A percentile compares a stretch with the other conserved stretches of the same genome.
Evolutionary conservation across 2,113 vertebrate genomes (phyloP).

Genomic region (Catharus fuscescens): DNA sequence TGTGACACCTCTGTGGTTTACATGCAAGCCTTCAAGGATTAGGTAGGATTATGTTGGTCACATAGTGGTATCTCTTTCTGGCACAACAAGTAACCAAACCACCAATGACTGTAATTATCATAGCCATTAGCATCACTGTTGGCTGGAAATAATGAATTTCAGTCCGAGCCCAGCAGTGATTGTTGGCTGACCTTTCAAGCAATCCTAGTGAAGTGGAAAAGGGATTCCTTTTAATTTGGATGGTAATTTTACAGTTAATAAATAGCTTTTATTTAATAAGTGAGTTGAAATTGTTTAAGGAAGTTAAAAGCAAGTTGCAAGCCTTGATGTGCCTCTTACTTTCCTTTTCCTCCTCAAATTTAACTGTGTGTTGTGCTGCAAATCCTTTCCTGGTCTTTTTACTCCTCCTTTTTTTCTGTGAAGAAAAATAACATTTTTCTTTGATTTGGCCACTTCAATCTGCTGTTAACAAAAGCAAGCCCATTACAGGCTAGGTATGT

Average conservation of each 20-base stretch:
- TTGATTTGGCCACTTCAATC: neutral
- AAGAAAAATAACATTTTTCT: neutral
- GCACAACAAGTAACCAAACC: neutral
- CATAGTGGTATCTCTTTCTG: slow-evolving; percentile 23
- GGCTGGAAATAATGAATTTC: slow-evolving; percentile 58
- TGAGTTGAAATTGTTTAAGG: neutral
- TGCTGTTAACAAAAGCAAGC: neutral
- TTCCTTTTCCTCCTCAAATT: neutral
- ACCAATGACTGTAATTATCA: slow-evolving; percentile 23
- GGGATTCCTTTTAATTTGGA: neutral
- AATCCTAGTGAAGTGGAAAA: slow-evolving; percentile 21
- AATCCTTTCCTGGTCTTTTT: neutral
- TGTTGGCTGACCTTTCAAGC: slow-evolving; percentile 45
- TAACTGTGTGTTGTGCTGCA: neutral
- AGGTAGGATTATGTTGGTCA: slow-evolving; percentile 13
- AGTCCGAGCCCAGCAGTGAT: neutral
- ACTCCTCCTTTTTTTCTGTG: neutral
- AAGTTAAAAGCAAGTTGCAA: neutral
- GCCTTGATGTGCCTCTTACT: neutral
- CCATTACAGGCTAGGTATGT: neutral
- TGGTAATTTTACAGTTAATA: slow-evolving; percentile 14
- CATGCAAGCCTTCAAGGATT: slow-evolving; percentile 15
- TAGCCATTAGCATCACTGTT: slow-evolving; percentile 40
- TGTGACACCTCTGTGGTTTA: slow-evolving; percentile 6
- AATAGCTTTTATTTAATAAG: neutral